Evolutionary conservation across 64 coral and sea anemone genomes (phyloP), one percentile per base, ranked within the genome.

Genomic region (Platygyra sinensis): DNA sequence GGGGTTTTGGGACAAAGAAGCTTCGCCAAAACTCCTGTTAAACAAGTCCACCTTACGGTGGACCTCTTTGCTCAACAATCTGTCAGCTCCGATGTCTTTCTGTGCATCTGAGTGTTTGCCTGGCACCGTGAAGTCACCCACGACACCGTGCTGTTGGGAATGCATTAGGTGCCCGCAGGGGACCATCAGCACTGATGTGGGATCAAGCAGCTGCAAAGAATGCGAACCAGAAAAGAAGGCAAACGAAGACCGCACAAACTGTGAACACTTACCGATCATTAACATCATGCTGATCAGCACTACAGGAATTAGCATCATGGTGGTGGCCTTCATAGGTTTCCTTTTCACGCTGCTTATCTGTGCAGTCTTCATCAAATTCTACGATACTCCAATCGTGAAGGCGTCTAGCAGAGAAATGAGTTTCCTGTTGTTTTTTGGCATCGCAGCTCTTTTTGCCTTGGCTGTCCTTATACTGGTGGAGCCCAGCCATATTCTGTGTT

Each of bases 351-450:
- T 78, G 11, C 77, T 89, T 67, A 72, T 89, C 32, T 65, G 61
- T 10, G 62, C 65, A 27, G 79, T 92, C 5, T 91, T 86, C 75
- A 67, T 92, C 64, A 92, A 89, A 36, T 86, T 89, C 61, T 92
- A 96, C 20, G 55, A 87, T 15, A 96, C 90, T 6, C 94, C 94
- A 60, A 83, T 96, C 51, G 90, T 96, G 8, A 92, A 86, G 72
- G 94, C 94, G 36, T 83, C 89, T 63, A 96, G 88, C 27, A 91
- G 84, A 64, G 94, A 96, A 75, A 52, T 96, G 27, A 89, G 90
- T 12, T 96, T 89, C 54, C 62, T 92, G 30, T 60, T 89, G 31
- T 65, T 92, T 2, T 31, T 96, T 28, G 91, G 86, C 22, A 96
- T 91, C 8, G 74, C 79, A 2, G 36, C 91, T 14, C 74, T 38